Evolutionary conservation across 1,140 invertebrate genomes (phyloP).

Genomic region (Tetranychus urticae): DNA sequence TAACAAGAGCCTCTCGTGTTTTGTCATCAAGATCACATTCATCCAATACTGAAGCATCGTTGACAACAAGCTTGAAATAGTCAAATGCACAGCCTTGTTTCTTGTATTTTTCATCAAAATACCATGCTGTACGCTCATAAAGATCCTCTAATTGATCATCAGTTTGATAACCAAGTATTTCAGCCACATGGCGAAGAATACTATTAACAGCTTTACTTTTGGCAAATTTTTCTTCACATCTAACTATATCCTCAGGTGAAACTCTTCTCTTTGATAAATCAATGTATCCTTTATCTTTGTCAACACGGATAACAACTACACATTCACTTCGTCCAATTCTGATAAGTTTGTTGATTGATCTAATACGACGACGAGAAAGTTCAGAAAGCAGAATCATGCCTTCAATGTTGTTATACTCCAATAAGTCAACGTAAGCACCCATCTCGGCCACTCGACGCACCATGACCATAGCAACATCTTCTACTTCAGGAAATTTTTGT

Average conservation of each 20-base stretch:
- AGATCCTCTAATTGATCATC: conserved; percentile 83
- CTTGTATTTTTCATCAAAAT: conserved; percentile 92
- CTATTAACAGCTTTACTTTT: conserved; percentile 98
- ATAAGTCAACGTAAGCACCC: conserved; percentile 92
- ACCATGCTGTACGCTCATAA: conserved; percentile 94
- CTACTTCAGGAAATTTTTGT: conserved; percentile 90
- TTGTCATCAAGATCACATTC: conserved; percentile 84
- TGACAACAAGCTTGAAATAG: conserved; percentile 93
- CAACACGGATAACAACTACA: conserved; percentile 95
- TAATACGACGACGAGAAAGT: conserved; percentile 85
- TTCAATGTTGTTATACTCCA: conserved; percentile 98
- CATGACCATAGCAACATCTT: conserved; percentile 99
- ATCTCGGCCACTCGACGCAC: conserved; percentile 95
- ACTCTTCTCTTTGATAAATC: conserved; percentile 97
- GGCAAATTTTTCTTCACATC: conserved; percentile 92
- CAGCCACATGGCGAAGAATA: conserved; percentile 86
- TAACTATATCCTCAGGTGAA: conserved; percentile 86
- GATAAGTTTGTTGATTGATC: conserved; percentile 98
- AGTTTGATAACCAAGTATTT: conserved; percentile 66
- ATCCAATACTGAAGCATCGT: conserved; percentile 73
- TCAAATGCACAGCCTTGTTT: conserved; percentile 89
- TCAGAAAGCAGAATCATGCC: conserved; percentile 76
- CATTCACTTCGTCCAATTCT: conserved; percentile 94
- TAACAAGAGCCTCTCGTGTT: conserved; percentile 72
- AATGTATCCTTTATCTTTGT: conserved; percentile 99